Evolutionary conservation across 2,797 vertebrate genomes (phyloP).

Genomic region (Anomalospiza imberbis): DNA sequence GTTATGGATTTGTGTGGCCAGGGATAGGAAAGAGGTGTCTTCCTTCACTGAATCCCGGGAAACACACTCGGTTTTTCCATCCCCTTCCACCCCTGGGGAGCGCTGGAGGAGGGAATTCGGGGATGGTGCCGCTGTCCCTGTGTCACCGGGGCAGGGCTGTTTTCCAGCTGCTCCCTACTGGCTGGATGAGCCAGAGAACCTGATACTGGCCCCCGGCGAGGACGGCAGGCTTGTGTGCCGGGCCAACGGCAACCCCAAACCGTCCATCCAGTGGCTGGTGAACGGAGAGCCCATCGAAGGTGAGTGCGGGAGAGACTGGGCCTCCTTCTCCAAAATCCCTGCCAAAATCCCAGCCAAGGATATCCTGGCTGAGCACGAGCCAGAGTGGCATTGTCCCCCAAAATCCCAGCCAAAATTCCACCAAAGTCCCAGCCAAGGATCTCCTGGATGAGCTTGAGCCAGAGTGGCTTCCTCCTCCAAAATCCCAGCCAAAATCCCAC

Average conservation of each 20-base stretch:
- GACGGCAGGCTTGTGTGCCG: constrained; percentile 90
- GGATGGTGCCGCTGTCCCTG: neutral
- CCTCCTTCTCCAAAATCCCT: neutral
- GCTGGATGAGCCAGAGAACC: constrained; percentile 90
- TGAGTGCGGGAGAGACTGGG: constrained; percentile 39
- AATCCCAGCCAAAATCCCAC: neutral
- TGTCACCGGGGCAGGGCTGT: neutral
- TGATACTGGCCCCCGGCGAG: constrained; percentile 90
- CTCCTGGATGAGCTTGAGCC: fast-evolving
- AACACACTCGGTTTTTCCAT: fast-evolving
- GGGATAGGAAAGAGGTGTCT: neutral
- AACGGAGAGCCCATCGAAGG: constrained; percentile 88
- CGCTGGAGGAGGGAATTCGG: fast-evolving
- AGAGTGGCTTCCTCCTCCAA: neutral
- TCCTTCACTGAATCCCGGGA: fast-evolving
- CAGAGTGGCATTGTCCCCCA: neutral
- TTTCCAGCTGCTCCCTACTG: constrained; percentile 93
- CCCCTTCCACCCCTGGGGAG: neutral
- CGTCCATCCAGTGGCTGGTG: constrained; percentile 90
- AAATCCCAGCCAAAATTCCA: neutral
- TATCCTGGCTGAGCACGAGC: too few relatives aligned
- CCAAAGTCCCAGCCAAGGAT: neutral
- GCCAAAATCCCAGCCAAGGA: too few relatives aligned
- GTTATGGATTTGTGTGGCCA: neutral
- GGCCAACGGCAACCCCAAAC: constrained; percentile 93